Conservation (phyloP, 2,797 vertebrate species). For the Platalea minor region DNA sequence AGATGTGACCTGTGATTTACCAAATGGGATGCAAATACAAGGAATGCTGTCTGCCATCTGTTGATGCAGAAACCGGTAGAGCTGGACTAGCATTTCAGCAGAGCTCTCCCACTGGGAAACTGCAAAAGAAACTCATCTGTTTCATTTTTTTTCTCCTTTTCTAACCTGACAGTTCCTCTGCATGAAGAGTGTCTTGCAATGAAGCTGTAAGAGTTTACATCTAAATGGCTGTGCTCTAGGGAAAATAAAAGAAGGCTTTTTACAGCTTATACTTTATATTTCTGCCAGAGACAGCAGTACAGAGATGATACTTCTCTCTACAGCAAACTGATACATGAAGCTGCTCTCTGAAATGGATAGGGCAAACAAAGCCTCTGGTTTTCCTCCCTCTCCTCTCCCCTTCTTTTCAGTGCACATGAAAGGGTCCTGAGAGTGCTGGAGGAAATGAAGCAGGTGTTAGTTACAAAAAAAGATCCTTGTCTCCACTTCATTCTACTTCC, state of each 20-base stretch:
- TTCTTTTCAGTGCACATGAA: constrained; percentile 16
- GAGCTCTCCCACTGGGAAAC: constrained; percentile 59
- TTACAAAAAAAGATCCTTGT: constrained; percentile 42
- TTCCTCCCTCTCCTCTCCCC: neutral
- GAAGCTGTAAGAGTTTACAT: constrained; percentile 53
- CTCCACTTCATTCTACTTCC: neutral
- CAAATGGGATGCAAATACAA: constrained; percentile 78
- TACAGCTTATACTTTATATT: constrained; percentile 21
- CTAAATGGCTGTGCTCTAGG: constrained; percentile 23
- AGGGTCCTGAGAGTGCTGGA: neutral
- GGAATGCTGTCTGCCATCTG: constrained; percentile 84
- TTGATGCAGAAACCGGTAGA: constrained; percentile 75
- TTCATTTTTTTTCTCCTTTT: constrained; percentile 40
- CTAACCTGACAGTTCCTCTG: constrained; percentile 67
- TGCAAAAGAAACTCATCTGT: constrained; percentile 63
- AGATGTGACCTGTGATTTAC: constrained; percentile 85
- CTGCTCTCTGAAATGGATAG: neutral
- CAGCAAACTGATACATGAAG: neutral
- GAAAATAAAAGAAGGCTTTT: constrained; percentile 42
- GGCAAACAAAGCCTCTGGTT: neutral
- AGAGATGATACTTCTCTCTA: neutral
- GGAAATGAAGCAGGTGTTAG: constrained; percentile 58
- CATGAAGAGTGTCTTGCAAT: constrained; percentile 8
- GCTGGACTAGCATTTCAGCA: constrained; percentile 66
- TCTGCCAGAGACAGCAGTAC: neutral